A percentile compares a stretch with the other conserved stretches of the same genome.
These are phyloP conservation scores for Rachycentron canadum DNA, from an alignment of 2,797 vertebrate genomes.

Conservation along the genomic window DNA sequence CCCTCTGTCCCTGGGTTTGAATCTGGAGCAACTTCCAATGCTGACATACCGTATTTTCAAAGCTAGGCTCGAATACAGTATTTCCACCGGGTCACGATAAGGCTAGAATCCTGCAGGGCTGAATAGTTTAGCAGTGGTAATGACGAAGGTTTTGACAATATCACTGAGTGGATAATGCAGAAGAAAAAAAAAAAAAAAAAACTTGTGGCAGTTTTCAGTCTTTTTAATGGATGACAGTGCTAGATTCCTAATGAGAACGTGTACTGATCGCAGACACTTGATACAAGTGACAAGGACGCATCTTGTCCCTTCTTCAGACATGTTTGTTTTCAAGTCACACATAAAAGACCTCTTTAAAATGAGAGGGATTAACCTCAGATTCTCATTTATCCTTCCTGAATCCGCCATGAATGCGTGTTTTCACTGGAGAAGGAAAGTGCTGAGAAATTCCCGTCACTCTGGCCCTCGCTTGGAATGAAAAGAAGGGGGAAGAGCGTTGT, in stretches of 20 bases:
- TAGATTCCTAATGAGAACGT: constrained; percentile 18
- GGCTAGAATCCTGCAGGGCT: constrained; percentile 35
- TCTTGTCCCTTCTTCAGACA: constrained; percentile 11
- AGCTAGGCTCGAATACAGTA: constrained; percentile 35
- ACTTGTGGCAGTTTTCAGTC: constrained; percentile 7
- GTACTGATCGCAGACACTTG: constrained; percentile 36
- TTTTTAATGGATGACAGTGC: constrained; percentile 9
- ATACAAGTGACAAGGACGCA: constrained; percentile 45
- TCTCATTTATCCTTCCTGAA: constrained; percentile 53
- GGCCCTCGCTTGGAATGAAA: neutral
- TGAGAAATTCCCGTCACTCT: constrained; percentile 49
- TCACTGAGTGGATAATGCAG: neutral
- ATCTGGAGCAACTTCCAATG: constrained; percentile 35
- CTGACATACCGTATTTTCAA: constrained; percentile 53
- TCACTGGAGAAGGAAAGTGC: constrained; percentile 5
- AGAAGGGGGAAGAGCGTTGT: neutral
- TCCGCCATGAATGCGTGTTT: constrained; percentile 27
- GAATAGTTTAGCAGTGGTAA: constrained; percentile 37
- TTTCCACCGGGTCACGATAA: constrained; percentile 41
- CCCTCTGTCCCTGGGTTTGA: constrained; percentile 29
- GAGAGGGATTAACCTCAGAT: constrained; percentile 62
- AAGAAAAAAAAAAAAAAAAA: too few species aligned
- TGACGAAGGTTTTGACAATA: constrained; percentile 28
- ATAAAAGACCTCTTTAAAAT: constrained; percentile 52
- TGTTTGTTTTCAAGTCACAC: constrained; percentile 57